These are phyloP conservation scores for Anhinga anhinga DNA, from an alignment of 2,113 vertebrate genomes.

Conservation along the genomic window DNA sequence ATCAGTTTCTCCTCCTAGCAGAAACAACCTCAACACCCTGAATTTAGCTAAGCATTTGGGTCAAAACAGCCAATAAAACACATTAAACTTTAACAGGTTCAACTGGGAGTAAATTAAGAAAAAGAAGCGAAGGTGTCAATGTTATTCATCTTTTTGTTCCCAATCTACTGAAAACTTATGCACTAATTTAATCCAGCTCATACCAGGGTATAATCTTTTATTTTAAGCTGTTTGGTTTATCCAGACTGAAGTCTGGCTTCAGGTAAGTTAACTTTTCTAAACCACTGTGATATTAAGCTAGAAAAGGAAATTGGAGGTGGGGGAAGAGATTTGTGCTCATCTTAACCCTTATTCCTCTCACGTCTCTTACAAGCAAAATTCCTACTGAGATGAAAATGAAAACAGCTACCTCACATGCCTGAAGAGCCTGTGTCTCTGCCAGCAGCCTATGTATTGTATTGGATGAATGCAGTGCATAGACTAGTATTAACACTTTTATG, in stretches of 20 bases:
- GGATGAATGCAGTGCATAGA: not conserved
- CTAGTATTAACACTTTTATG: not conserved
- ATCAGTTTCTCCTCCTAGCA: not conserved
- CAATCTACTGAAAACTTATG: not conserved
- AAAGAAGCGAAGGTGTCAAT: not conserved
- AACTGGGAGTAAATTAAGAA: not conserved
- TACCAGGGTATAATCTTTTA: not conserved
- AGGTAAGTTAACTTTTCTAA: not conserved
- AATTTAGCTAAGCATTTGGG: not conserved
- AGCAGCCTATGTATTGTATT: not conserved
- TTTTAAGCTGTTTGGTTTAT: not conserved
- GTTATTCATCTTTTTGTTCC: not conserved
- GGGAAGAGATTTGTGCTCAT: not conserved
- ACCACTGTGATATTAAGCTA: not conserved
- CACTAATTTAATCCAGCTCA: not conserved
- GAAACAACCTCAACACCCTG: not conserved
- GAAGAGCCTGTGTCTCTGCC: not conserved
- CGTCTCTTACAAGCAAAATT: not conserved
- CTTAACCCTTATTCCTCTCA: not conserved
- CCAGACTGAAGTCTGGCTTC: not conserved
- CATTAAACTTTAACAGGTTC: not conserved
- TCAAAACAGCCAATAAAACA: not conserved
- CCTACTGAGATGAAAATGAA: constrained; percentile 24
- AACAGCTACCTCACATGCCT: not conserved
- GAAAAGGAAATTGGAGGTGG: not conserved